Conservation (phyloP, 2,888 invertebrate species). For the Drepana falcataria region DNA sequence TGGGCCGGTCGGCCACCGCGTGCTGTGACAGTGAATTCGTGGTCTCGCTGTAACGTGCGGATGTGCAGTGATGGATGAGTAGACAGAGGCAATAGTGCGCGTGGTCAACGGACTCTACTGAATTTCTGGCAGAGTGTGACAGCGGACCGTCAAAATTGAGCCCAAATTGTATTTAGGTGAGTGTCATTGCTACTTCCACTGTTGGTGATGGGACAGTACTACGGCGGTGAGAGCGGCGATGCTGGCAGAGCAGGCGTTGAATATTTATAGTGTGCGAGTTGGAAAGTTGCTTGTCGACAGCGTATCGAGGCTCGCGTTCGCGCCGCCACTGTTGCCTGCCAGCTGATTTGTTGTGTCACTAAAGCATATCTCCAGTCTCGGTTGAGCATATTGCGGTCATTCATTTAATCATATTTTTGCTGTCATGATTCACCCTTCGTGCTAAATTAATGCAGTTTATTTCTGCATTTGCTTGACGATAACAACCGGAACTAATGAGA, state of each 20-base stretch:
- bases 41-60: constrained; percentile 67
- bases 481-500: constrained; percentile 12
- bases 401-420: constrained; percentile 33
- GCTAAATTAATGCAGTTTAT: constrained; percentile 11
- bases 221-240: constrained; percentile 40
- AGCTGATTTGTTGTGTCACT: constrained; percentile 60
- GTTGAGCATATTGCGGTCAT: constrained; percentile 37
- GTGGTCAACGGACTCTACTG: constrained; percentile 45
- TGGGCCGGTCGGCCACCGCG: constrained; percentile 57
- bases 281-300: constrained; percentile 55
- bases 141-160: constrained; percentile 75
- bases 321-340: constrained; percentile 29
- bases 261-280: constrained; percentile 68
- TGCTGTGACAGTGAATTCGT: constrained; percentile 77
- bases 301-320: constrained; percentile 21
- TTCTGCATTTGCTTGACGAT: constrained; percentile 5
- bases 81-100: constrained; percentile 61
- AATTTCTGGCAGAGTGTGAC: constrained; percentile 60
- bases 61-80: constrained; percentile 78
- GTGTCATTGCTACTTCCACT: constrained; percentile 34
- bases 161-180: constrained; percentile 76
- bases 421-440: constrained; percentile 21
- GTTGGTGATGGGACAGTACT: constrained; percentile 18
- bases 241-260: constrained; percentile 48
- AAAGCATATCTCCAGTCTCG: constrained; percentile 31